Percentiles rank a stretch among this genome's conserved stretches.
phyloP scores from a whole-genome alignment of 2,888 invertebrate species.

The Conchocele bisecta region DNA sequence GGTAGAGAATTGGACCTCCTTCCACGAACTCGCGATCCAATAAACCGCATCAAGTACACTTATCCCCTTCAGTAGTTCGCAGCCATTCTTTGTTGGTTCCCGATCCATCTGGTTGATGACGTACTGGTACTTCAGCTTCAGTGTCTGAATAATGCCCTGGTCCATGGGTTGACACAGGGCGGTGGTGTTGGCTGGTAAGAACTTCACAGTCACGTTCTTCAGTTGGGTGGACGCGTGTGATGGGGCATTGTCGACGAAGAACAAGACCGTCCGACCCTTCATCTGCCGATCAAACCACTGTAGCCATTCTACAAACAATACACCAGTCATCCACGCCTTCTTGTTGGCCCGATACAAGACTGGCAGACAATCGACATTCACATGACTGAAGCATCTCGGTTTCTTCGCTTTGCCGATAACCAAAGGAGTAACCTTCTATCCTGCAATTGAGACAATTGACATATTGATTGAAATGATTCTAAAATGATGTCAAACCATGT shows the following conservation, averaged over 20 bases:
- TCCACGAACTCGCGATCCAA: conserved; percentile 33
- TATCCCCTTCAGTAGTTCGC: neutral
- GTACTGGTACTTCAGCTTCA: conserved; percentile 40
- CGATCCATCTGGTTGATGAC: neutral
- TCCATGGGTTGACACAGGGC: conserved; percentile 36
- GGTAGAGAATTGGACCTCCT: neutral
- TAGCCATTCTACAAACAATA: conserved; percentile 40
- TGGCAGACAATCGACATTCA: conserved; percentile 7
- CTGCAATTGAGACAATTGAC: neutral
- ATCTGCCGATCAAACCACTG: conserved; percentile 18
- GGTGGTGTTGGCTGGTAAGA: conserved; percentile 42
- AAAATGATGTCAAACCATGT: too few relatives aligned
- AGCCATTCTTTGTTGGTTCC: neutral
- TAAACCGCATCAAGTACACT: conserved; percentile 35
- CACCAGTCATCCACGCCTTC: conserved; percentile 46
- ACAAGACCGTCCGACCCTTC: conserved; percentile 15
- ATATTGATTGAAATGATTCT: too few relatives aligned
- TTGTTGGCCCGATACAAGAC: conserved; percentile 40
- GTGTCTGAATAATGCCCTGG: conserved; percentile 34
- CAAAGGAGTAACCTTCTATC: conserved; percentile 18
- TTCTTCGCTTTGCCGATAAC: neutral
- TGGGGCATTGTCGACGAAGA: conserved; percentile 43
- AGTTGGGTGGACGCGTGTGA: conserved; percentile 15
- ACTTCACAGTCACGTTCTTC: conserved; percentile 26
- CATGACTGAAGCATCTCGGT: neutral